These are phyloP conservation scores for Neuroscelio doddi DNA, from an alignment of 2,888 invertebrate species.

Conservation along the genomic window DNA sequence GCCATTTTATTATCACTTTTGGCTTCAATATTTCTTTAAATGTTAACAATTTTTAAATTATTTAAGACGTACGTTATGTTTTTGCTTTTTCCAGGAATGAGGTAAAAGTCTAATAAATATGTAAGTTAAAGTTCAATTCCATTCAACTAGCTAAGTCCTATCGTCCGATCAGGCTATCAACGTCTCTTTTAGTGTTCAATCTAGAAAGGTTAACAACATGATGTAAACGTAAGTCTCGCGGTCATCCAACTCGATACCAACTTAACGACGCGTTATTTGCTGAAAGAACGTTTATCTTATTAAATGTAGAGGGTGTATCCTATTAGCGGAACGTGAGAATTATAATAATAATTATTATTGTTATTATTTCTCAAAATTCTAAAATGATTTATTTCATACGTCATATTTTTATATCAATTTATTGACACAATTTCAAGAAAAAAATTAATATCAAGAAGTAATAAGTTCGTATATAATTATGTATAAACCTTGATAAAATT, in stretches of 20 bases:
- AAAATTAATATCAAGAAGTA: too few species aligned
- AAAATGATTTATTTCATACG: too few species aligned
- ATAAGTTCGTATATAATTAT: too few species aligned
- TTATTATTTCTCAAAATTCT: too few species aligned
- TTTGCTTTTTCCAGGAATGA: constrained; percentile 14
- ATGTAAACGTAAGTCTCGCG: constrained; percentile 44
- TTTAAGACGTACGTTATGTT: background rate
- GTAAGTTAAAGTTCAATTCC: constrained; percentile 44
- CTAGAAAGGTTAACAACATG: constrained; percentile 51
- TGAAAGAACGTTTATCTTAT: constrained; percentile 34
- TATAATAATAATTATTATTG: constrained; percentile 12
- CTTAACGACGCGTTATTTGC: constrained; percentile 39
- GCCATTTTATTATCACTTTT: too few species aligned
- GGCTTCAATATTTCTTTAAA: too few species aligned
- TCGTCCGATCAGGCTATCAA: constrained; percentile 46
- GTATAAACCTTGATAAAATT: too few species aligned
- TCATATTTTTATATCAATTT: too few species aligned
- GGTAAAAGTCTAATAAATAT: constrained; percentile 27
- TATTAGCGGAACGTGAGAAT: constrained; percentile 40
- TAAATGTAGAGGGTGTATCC: constrained; percentile 33
- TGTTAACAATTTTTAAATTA: too few species aligned
- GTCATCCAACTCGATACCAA: constrained; percentile 45
- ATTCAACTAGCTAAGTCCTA: constrained; percentile 35
- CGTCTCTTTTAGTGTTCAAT: constrained; percentile 49
- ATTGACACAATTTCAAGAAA: too few species aligned